A percentile compares a stretch with the other conserved stretches of the same genome.
Evolutionary conservation across 2,888 invertebrate species (phyloP).

Genomic region (Spodoptera exigua): DNA sequence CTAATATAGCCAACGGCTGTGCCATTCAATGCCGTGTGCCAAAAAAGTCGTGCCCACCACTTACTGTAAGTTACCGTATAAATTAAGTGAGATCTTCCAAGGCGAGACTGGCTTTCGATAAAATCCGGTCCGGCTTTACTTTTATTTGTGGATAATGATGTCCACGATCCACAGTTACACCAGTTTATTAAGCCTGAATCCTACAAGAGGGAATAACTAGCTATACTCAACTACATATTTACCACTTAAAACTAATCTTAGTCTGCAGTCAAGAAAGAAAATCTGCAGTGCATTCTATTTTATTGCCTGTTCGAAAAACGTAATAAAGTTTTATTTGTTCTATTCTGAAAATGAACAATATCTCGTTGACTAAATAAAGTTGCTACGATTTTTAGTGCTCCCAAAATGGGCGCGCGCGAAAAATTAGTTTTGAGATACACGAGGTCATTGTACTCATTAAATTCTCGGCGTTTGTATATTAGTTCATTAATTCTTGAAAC

Average conservation of each 20-base stretch:
- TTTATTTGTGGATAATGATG: constrained; percentile 67
- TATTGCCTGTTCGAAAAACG: constrained; percentile 15
- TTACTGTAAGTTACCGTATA: constrained; percentile 67
- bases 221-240: constrained; percentile 19
- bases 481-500: constrained; percentile 30
- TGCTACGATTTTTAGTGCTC: constrained; percentile 14
- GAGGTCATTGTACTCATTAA: constrained; percentile 31
- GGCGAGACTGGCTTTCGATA: constrained; percentile 71
- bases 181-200: constrained; percentile 60
- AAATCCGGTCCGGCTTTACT: constrained; percentile 73
- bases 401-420: neutral
- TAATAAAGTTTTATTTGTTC: constrained; percentile 4
- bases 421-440: constrained; percentile 8
- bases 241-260: constrained; percentile 8
- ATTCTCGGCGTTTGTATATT: constrained; percentile 22
- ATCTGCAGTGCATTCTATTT: constrained; percentile 21
- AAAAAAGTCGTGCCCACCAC: constrained; percentile 71
- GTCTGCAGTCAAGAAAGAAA: constrained; percentile 24
- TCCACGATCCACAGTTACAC: constrained; percentile 39
- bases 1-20: constrained; percentile 70
- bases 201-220: constrained; percentile 33
- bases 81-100: constrained; percentile 73
- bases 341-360: constrained; percentile 7
- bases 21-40: constrained; percentile 73
- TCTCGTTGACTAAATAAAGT: constrained; percentile 11